A percentile compares a stretch with the other conserved stretches of the same genome.
phyloP scores from a whole-genome alignment of 2,113 vertebrate genomes.

The Ploceus nigricollis region DNA sequence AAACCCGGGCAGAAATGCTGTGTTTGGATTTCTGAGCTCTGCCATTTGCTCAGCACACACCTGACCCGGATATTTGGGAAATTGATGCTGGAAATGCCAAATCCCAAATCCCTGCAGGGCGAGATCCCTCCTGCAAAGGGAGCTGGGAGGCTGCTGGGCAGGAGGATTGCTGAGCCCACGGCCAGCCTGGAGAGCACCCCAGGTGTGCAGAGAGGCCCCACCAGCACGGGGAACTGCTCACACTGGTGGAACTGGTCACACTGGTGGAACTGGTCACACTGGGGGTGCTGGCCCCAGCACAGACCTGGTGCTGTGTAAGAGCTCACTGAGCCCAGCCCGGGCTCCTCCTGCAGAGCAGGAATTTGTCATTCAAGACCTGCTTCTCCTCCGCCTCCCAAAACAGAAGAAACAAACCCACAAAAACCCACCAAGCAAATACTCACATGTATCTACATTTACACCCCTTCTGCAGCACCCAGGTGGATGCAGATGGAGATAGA shows the following conservation, averaged over 20 bases:
- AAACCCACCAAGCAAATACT: neutral
- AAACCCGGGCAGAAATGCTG: accelerated
- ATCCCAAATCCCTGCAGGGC: neutral
- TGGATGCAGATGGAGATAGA: accelerated
- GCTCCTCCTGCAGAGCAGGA: neutral
- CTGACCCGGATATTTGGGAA: neutral
- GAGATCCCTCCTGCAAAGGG: neutral
- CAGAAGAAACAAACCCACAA: neutral
- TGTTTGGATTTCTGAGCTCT: neutral
- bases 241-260: accelerated
- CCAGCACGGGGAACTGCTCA: neutral
- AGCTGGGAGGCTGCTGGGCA: neutral
- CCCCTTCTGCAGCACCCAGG: accelerated
- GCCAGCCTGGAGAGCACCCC: neutral
- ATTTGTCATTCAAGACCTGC: neutral
- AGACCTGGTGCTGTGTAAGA: accelerated
- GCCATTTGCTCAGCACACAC: neutral
- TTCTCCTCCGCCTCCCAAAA: neutral
- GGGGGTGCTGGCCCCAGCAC: accelerated
- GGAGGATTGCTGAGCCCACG: neutral
- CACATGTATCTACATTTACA: accelerated
- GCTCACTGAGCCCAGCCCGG: neutral
- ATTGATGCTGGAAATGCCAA: neutral
- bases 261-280: accelerated
- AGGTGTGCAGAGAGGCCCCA: neutral